Base-by-base conservation (phyloP, 2,797 vertebrate species). In the Enteromius thamalakanensis region DNA sequence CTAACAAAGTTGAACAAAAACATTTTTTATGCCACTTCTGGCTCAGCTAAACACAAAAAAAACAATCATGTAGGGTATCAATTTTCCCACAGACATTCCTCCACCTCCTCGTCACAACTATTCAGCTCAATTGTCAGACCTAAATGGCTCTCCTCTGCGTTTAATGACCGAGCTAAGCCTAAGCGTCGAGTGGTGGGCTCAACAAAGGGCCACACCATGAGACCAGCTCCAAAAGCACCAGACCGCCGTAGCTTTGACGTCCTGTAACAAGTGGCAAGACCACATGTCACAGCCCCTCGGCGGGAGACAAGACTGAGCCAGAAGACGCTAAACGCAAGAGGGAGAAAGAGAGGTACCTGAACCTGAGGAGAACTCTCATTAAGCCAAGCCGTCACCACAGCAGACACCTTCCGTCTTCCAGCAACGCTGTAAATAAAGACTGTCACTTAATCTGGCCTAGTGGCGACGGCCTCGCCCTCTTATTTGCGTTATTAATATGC, bases 401-500 rank as follows among this genome's bases (percentile, higher is more conserved):
- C 72, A 81, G 82, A 81, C 84, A 79, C 70, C 70, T 80, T 84
- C 60, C 68, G 74, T 86, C 68, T 88, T 83, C 83, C 80, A 58
- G 87, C 84, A 87, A 88, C 71, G 51, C 82, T 69, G 86, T 89
- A 91, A 91, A 90, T 88, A 90, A 90, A 86, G 84, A 82, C 87
- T 88, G 90, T 89, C 88, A 87, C 89, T 89, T 89, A 79, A 89
- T 89, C 89, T 84, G 86, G 82, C 85, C 87, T 67, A 55, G 82
- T 84, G 86, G 83, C 80, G 77, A 77, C 78, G 40, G 67, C 86
- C 82, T 82, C 82, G 80, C 88, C 85, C 84, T 83, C 87, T 84
- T 88, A 87, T 89, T 89, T 87, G 86, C 64, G 76, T 88, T 88
- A 91, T 91, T 91, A 91, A 90, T 89, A 90, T 90, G 86, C 90